Evolutionary conservation across 2,888 invertebrate species (phyloP).

Genomic region (Acanthosepion esculentum): DNA sequence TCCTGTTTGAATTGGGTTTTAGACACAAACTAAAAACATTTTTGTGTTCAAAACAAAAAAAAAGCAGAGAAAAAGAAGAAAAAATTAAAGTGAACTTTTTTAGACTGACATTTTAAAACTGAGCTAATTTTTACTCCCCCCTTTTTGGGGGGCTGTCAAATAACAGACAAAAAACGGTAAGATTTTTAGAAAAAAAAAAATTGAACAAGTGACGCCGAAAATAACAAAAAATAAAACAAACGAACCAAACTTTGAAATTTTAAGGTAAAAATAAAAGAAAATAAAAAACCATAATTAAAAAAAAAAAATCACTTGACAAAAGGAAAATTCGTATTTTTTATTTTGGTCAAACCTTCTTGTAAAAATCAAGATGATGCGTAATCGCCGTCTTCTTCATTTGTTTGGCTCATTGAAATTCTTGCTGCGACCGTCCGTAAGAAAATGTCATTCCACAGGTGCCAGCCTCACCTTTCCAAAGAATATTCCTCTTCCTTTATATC

Average conservation of each 20-base stretch:
- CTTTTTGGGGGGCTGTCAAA: too few relatives aligned
- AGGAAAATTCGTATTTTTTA: neutral
- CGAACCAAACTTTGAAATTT: neutral
- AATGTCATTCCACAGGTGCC: neutral
- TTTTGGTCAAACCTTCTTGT: neutral
- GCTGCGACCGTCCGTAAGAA: neutral
- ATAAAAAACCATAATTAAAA: neutral
- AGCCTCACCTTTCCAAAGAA: neutral
- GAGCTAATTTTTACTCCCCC: neutral
- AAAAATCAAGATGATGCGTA: neutral
- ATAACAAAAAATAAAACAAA: neutral
- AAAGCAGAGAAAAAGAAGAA: neutral
- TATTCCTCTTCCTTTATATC: conserved; percentile 35
- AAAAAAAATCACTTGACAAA: too few relatives aligned
- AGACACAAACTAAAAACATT: neutral
- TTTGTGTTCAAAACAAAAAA: neutral
- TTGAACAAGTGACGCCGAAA: neutral
- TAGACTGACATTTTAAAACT: neutral
- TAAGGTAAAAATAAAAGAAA: neutral
- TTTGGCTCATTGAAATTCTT: neutral
- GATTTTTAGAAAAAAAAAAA: neutral
- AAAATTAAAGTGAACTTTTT: neutral
- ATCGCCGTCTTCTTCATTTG: neutral
- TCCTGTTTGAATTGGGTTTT: neutral
- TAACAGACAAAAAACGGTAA: too few relatives aligned